Base-by-base conservation (phyloP, 2,888 invertebrate genomes). In the Eledona agricola region DNA sequence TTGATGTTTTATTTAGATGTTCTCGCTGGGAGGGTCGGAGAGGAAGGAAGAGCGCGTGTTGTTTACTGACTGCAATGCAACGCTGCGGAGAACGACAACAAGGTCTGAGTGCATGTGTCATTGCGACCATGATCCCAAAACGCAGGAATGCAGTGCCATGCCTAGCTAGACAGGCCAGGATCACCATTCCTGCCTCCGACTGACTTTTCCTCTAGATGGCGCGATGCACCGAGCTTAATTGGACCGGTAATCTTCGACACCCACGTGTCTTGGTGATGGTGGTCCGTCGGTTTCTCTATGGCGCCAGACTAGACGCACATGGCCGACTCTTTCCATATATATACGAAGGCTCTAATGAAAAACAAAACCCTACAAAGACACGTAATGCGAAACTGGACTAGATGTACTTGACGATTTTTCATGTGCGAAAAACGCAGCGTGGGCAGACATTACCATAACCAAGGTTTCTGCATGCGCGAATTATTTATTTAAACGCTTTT, bases 101-200 rank as follows among this genome's bases (percentile, higher is more conserved):
- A 59, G 58, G 58, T 52, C 56, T 59, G 46, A 55, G 43, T 56
- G 56, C 51, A 60, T 51, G 55, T 54, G 55, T 59, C 50, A 56
- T 38, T 29, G 35, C 35, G 63, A 61, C 63, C 63, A 50, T 64
- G 63, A 64, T 62, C 63, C 63, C 58, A 60, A 64, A 64, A 59
- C 51, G 11, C 45, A 53, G 58, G 63, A 63, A 63, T 63, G 63
- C 51, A 57, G 59, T 56, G 53, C 60, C 59, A 57, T 62, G 57
- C 54, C 55, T 58, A 54, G 51, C 49, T n/a, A n/a, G n/a, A n/a
- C 59, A 28, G 50, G 52, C 51, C 20, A 51, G 38, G 50, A 56
- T 50, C 54, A 12, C 35, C 22, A 49, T 50, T 56, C 32, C 40
- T 50, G 23, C 13, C 9, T 9, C 17, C 19, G 11, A 34, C 34